Conservation (phyloP, 2,113 vertebrate species). For the Otus sunia region DNA sequence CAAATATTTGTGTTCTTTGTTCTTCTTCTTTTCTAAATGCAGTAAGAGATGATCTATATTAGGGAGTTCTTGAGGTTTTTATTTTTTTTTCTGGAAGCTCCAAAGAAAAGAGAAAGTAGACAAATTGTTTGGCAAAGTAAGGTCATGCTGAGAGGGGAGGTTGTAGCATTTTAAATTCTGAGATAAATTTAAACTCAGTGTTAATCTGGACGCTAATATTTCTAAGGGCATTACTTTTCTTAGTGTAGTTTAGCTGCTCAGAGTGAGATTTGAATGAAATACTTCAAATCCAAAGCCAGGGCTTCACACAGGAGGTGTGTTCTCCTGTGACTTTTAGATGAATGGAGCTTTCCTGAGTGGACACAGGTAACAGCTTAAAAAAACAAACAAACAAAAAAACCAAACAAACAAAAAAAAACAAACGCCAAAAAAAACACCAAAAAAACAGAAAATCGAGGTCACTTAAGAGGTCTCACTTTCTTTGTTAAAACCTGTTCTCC, state of each 20-base stretch:
- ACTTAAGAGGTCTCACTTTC: not conserved
- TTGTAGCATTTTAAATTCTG: not conserved
- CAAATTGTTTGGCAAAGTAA: not conserved
- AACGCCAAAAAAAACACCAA: no score
- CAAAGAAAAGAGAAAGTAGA: not conserved
- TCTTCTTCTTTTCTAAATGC: not conserved
- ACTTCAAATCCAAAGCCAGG: not conserved
- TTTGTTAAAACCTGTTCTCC: not conserved
- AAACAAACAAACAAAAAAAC: no score
- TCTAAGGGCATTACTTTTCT: not conserved
- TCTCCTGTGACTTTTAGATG: not conserved
- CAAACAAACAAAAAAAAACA: no score
- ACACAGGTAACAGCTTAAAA: not conserved
- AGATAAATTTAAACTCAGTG: not conserved
- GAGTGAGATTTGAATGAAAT: not conserved
- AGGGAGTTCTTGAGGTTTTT: not conserved
- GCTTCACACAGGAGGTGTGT: not conserved
- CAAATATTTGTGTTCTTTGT: not conserved
- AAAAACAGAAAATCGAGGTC: no score
- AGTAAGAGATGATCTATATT: not conserved
- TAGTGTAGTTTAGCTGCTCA: not conserved
- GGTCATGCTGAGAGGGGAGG: not conserved
- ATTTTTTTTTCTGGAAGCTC: not conserved
- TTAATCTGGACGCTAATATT: not conserved
- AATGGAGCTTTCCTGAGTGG: not conserved